These are phyloP conservation scores for Hippocampus comes DNA, from an alignment of 2,113 vertebrate genomes.

Conservation along the genomic window DNA sequence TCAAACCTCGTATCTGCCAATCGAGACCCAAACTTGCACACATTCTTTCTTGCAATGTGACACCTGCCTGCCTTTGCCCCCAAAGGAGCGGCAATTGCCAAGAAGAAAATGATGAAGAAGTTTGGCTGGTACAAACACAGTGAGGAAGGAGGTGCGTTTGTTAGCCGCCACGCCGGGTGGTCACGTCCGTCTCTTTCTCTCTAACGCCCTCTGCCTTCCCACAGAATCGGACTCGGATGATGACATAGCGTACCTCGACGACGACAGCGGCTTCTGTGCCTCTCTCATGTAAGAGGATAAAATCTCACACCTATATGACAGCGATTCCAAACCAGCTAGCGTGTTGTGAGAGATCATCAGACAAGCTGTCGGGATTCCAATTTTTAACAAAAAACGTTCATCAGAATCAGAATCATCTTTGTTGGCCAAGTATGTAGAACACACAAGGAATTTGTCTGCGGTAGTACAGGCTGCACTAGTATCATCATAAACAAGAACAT, in stretches of 20 bases:
- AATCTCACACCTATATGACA: neutral
- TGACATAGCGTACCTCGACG: constrained; percentile 74
- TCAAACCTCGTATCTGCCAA: too few species aligned
- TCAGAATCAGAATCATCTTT: too few species aligned
- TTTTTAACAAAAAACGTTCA: too few species aligned
- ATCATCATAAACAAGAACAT: too few species aligned
- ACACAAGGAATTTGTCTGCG: too few species aligned
- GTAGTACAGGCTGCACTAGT: too few species aligned
- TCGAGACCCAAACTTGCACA: too few species aligned
- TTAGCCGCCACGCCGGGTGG: neutral
- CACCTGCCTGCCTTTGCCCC: neutral
- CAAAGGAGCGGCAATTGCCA: constrained; percentile 72
- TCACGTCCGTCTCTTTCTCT: neutral
- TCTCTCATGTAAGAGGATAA: constrained; percentile 66
- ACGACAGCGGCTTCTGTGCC: constrained; percentile 73
- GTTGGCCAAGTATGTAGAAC: too few species aligned
- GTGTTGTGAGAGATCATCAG: too few species aligned
- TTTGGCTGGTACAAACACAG: constrained; percentile 78
- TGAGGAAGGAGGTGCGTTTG: constrained; percentile 70
- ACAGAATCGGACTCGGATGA: constrained; percentile 75
- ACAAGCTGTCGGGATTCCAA: too few species aligned
- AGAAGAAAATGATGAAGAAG: constrained; percentile 81
- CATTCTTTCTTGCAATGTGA: too few species aligned
- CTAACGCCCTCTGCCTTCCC: constrained; percentile 13
- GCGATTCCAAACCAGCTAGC: neutral